These are phyloP conservation scores for Sandelia bainsii DNA, from an alignment of 2,797 vertebrate genomes.

Conservation along the genomic window DNA sequence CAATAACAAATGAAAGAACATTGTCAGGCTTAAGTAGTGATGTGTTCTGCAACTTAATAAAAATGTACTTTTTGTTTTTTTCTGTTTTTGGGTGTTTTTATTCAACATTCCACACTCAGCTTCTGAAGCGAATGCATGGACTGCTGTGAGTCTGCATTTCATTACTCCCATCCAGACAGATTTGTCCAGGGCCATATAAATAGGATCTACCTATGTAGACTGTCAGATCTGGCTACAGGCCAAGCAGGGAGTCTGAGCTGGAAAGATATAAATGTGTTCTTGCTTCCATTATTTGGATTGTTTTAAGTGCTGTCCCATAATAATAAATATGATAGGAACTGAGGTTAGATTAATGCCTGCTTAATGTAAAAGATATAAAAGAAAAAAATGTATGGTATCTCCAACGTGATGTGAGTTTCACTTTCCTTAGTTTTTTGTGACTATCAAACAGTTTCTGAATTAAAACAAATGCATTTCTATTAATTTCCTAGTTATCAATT, in stretches of 20 bases:
- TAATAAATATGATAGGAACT: background rate
- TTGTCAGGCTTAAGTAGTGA: too few relatives aligned
- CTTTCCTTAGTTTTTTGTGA: background rate
- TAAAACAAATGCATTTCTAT: background rate
- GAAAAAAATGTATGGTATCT: background rate
- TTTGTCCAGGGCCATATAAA: background rate
- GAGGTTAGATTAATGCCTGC: conserved; percentile 3
- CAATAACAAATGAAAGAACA: too few relatives aligned
- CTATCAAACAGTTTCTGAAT: background rate
- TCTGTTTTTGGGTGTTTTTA: background rate
- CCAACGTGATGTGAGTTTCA: background rate
- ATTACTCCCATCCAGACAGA: conserved; percentile 5
- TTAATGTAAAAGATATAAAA: background rate
- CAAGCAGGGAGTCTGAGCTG: background rate
- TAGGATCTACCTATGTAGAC: background rate
- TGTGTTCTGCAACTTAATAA: too few relatives aligned
- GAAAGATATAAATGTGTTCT: background rate
- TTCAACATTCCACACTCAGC: background rate
- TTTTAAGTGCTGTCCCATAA: background rate
- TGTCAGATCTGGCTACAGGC: conserved; percentile 3
- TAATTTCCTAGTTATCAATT: background rate
- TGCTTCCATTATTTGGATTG: background rate
- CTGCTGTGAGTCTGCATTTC: conserved; percentile 10
- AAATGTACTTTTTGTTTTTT: too few relatives aligned
- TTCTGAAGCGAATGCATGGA: conserved; percentile 1